Evolutionary conservation across 2,888 invertebrate genomes (phyloP).

Genomic region (Epinotia bilunana): DNA sequence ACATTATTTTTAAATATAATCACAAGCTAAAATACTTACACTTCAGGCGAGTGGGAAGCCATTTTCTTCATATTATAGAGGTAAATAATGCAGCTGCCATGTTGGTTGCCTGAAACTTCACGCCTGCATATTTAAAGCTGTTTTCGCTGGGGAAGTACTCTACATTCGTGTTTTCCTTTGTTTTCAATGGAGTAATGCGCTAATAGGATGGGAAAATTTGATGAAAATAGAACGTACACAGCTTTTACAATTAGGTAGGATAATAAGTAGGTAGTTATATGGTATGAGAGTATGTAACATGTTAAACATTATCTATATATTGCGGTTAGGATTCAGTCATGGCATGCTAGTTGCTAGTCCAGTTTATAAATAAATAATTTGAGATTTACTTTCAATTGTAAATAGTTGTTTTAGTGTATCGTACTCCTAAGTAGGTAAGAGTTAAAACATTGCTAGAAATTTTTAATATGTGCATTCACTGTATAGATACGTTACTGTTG

Average conservation of each 20-base stretch:
- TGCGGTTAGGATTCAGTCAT: too few relatives aligned
- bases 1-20: background rate
- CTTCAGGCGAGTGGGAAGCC: conserved; percentile 6
- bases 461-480: too few relatives aligned
- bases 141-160: conserved; percentile 22
- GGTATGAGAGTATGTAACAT: background rate
- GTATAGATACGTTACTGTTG: too few relatives aligned
- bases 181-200: conserved; percentile 27
- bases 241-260: background rate
- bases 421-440: too few relatives aligned
- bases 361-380: too few relatives aligned
- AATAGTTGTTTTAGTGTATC: too few relatives aligned
- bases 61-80: conserved; percentile 21
- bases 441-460: too few relatives aligned
- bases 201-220: conserved; percentile 8
- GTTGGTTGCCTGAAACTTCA: conserved; percentile 31
- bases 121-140: conserved; percentile 39
- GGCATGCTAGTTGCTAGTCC: too few relatives aligned
- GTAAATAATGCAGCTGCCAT: conserved; percentile 31
- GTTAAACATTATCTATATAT: too few relatives aligned
- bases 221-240: background rate
- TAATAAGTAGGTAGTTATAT: background rate
- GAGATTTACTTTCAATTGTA: too few relatives aligned
- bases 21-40: conserved; percentile 20
- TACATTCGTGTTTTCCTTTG: conserved; percentile 30